phyloP scores from a whole-genome alignment of 2,888 invertebrate genomes.

The Norana najaformis region DNA sequence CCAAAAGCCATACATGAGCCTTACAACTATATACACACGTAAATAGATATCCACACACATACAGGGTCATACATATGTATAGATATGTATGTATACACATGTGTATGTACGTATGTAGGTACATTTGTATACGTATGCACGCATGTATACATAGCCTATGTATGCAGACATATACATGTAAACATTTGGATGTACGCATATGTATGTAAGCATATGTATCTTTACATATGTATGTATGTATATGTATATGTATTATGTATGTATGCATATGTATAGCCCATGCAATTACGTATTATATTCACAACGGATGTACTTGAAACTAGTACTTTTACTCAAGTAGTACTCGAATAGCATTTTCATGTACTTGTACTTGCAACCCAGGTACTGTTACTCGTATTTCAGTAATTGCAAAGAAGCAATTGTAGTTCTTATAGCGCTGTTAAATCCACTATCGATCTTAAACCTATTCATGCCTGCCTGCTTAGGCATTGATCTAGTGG shows the following conservation, averaged over 20 bases:
- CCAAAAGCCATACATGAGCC: background rate
- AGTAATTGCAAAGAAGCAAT: no score
- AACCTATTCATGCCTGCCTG: no score
- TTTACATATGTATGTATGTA: constrained; percentile 27
- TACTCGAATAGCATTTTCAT: no score
- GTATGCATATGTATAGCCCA: no score
- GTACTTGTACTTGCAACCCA: no score
- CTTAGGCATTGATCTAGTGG: no score
- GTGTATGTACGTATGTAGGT: background rate
- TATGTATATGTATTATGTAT: constrained; percentile 1
- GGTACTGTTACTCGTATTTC: no score
- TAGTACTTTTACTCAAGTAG: no score
- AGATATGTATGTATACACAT: background rate
- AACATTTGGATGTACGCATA: constrained; percentile 8
- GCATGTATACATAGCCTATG: background rate
- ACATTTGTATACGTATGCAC: background rate
- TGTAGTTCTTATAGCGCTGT: no score
- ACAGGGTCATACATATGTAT: background rate
- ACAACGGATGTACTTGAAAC: no score
- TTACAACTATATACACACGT: background rate
- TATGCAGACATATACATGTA: background rate
- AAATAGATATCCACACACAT: background rate
- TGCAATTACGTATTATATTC: no score
- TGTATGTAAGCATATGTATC: constrained; percentile 20
- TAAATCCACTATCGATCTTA: no score